Percentiles rank a stretch among this genome's conserved stretches.
phyloP scores from a whole-genome alignment of 2,797 vertebrate species.

The Danio jaintianensis region DNA sequence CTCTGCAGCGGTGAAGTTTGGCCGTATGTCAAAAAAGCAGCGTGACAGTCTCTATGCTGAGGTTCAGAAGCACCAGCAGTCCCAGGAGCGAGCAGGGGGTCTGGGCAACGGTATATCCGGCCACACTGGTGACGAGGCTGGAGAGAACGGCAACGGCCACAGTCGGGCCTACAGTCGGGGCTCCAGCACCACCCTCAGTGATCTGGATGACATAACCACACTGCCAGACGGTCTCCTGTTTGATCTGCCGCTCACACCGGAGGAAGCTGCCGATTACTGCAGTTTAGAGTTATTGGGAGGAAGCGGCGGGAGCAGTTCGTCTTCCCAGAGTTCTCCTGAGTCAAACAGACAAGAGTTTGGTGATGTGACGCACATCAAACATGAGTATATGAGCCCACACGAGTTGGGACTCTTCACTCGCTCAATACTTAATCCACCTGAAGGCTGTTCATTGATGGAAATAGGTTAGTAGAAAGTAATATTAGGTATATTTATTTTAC shows the following conservation, averaged over 20 bases:
- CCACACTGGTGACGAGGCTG: slow-evolving; percentile 62
- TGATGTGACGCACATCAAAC: slow-evolving; percentile 82
- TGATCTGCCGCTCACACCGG: slow-evolving; percentile 88
- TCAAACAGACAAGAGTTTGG: slow-evolving; percentile 82
- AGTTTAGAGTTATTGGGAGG: slow-evolving; percentile 83
- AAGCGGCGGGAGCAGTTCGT: slow-evolving; percentile 78
- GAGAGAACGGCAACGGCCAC: slow-evolving; percentile 65
- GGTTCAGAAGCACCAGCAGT: slow-evolving; percentile 92
- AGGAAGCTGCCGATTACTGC: slow-evolving; percentile 82
- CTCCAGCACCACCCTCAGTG: slow-evolving; percentile 82
- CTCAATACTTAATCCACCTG: slow-evolving; percentile 72
- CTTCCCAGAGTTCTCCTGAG: slow-evolving; percentile 87
- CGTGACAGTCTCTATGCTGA: slow-evolving; percentile 91
- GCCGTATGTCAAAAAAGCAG: slow-evolving; percentile 95
- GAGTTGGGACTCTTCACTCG: slow-evolving; percentile 81
- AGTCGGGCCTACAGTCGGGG: slow-evolving; percentile 82
- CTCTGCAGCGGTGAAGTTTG: slow-evolving; percentile 88
- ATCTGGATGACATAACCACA: slow-evolving; percentile 85
- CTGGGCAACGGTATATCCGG: background rate
- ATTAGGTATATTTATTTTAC: background rate
- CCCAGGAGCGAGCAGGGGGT: slow-evolving; percentile 75
- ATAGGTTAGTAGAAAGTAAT: slow-evolving; percentile 75
- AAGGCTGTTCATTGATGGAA: slow-evolving; percentile 82
- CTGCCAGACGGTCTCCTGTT: slow-evolving; percentile 87
- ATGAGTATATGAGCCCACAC: slow-evolving; percentile 86